These are phyloP conservation scores for Acronicta aceris DNA, from an alignment of 2,888 invertebrate genomes.

Conservation along the genomic window DNA sequence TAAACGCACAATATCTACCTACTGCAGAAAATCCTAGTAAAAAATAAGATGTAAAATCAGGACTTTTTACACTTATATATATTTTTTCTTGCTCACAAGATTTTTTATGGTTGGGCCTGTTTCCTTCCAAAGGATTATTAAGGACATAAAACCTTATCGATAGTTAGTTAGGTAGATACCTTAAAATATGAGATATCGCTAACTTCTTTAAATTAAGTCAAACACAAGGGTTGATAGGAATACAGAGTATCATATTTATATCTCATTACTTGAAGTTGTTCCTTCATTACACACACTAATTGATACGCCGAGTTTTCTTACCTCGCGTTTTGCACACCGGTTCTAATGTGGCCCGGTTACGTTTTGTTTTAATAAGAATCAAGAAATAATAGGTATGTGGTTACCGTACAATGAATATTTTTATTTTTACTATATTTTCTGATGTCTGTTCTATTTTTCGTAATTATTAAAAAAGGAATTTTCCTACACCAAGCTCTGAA, in stretches of 20 bases:
- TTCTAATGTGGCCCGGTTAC: slow-evolving; percentile 16
- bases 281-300: slow-evolving; percentile 70
- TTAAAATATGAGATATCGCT: slow-evolving; percentile 48
- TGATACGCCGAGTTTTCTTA: slow-evolving; percentile 63
- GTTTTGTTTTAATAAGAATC: slow-evolving; percentile 35
- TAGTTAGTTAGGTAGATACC: too few species aligned
- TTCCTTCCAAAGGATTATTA: too few species aligned
- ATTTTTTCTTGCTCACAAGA: too few species aligned
- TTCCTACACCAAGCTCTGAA: too few species aligned
- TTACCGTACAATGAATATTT: background rate
- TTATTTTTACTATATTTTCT: slow-evolving; percentile 1
- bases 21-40: too few species aligned
- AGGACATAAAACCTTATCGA: too few species aligned
- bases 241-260: slow-evolving; percentile 68
- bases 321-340: slow-evolving; percentile 38
- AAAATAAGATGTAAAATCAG: too few species aligned
- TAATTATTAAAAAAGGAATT: too few species aligned
- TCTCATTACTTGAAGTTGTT: slow-evolving; percentile 72
- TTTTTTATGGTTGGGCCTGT: too few species aligned
- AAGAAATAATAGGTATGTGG: slow-evolving; percentile 9
- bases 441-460: too few species aligned
- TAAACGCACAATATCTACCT: too few species aligned
- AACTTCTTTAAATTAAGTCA: slow-evolving; percentile 38
- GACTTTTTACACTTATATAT: too few species aligned
- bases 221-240: slow-evolving; percentile 50